These are phyloP conservation scores for Diplosoma virens DNA, from an alignment of 23 tunicate genomes.

Conservation along the genomic window DNA sequence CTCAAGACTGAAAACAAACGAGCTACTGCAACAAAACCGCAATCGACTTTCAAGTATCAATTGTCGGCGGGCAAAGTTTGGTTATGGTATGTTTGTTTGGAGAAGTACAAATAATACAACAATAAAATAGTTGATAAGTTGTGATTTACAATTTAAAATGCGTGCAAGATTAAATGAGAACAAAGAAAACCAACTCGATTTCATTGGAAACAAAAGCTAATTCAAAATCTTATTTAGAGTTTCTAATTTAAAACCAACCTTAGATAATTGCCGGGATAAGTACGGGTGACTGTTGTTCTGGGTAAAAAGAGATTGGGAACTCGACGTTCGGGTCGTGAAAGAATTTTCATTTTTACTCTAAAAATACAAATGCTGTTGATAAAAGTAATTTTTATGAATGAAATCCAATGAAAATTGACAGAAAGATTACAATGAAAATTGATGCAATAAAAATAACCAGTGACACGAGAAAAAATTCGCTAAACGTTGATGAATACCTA, in stretches of 20 bases:
- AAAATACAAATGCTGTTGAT: not conserved
- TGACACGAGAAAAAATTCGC: no score
- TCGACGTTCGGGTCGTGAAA: conserved; percentile 12
- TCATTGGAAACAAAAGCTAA: not conserved
- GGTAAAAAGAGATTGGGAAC: conserved; percentile 39
- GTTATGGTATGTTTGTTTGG: not conserved
- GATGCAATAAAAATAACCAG: no score
- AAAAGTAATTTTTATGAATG: no score
- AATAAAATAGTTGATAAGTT: not conserved
- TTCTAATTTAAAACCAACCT: no score
- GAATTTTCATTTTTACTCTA: conserved; percentile 22
- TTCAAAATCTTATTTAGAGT: not conserved
- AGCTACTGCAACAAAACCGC: no score
- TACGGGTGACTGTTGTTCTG: conserved; percentile 75
- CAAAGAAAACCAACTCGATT: not conserved
- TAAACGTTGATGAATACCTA: no score
- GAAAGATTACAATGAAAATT: no score
- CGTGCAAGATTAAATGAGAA: not conserved
- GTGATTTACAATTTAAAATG: not conserved
- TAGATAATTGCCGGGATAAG: conserved; percentile 66
- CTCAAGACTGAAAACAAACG: no score
- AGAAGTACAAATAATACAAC: not conserved
- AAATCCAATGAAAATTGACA: no score
- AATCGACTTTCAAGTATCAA: no score
- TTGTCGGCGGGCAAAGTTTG: no score